Conservation (phyloP, 2,888 invertebrate species). For the Scaptomyza caliginosa region DNA sequence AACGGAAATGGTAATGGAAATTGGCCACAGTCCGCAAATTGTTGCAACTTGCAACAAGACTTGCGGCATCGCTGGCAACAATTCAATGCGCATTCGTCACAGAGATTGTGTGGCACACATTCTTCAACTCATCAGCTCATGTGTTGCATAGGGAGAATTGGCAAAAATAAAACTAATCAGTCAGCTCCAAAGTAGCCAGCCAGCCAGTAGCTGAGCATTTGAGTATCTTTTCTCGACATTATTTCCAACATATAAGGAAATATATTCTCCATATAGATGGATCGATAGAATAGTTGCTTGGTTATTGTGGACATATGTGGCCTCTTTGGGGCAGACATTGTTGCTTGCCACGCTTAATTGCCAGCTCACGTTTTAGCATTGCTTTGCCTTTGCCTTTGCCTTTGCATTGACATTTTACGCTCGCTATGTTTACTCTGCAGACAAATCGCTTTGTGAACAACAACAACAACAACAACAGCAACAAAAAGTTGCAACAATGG, state of each 20-base stretch:
- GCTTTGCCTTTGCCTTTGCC: conserved; percentile 66
- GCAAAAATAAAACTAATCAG: conserved; percentile 41
- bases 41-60: conserved; percentile 15
- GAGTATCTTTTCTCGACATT: too few relatives aligned
- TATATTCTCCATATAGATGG: conserved; percentile 20
- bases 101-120: conserved; percentile 37
- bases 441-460: conserved; percentile 65
- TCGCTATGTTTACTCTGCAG: conserved; percentile 56
- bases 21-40: conserved; percentile 61
- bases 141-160: conserved; percentile 26
- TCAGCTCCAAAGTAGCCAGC: conserved; percentile 31
- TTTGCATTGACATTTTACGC: conserved; percentile 75
- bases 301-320: conserved; percentile 43
- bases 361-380: conserved; percentile 75
- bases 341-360: conserved; percentile 59
- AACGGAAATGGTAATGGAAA: conserved; percentile 72
- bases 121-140: too few relatives aligned
- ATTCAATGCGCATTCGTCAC: conserved; percentile 57
- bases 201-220: too few relatives aligned
- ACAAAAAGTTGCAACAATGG: conserved; percentile 53
- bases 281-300: background rate
- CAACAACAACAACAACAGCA: conserved; percentile 24
- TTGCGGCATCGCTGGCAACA: conserved; percentile 23
- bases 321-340: conserved; percentile 1
- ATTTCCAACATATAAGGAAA: conserved; percentile 15